Conservation (phyloP, 2,888 invertebrate genomes). For the Caenorhabditis plicata region DNA sequence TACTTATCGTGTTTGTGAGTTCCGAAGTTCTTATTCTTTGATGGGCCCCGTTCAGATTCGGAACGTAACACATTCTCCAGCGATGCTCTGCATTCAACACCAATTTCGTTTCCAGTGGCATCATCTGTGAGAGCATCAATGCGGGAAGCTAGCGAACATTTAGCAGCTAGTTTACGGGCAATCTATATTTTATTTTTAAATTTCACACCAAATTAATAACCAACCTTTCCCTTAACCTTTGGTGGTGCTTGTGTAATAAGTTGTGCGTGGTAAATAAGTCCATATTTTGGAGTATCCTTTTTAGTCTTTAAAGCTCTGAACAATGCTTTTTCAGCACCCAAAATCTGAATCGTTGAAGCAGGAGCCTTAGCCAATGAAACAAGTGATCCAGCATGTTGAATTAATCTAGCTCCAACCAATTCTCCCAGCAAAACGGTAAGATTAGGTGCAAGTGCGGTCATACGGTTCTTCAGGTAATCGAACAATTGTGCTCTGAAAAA, state of each 20-base stretch:
- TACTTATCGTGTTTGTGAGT: conserved; percentile 91
- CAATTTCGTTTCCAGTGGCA: conserved; percentile 66
- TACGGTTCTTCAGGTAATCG: conserved; percentile 88
- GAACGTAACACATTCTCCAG: conserved; percentile 77
- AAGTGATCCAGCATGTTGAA: conserved; percentile 84
- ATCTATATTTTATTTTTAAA: conserved; percentile 65
- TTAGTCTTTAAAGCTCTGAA: conserved; percentile 95
- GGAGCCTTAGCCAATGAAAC: conserved; percentile 88
- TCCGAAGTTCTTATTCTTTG: conserved; percentile 71
- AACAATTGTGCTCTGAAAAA: conserved; percentile 75
- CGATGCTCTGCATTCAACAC: conserved; percentile 85
- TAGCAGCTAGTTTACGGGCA: conserved; percentile 93
- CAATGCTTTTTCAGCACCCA: conserved; percentile 90
- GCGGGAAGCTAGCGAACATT: conserved; percentile 86
- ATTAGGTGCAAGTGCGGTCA: conserved; percentile 98
- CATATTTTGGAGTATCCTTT: conserved; percentile 97
- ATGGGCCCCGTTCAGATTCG: conserved; percentile 77
- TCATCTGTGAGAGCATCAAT: conserved; percentile 96
- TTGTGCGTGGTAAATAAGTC: conserved; percentile 93
- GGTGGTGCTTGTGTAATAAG: conserved; percentile 85
- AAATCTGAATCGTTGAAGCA: conserved; percentile 93
- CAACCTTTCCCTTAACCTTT: conserved; percentile 82
- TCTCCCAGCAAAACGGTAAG: conserved; percentile 92
- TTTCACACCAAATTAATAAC: conserved; percentile 1
- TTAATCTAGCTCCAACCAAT: conserved; percentile 90